Evolutionary conservation across 2,797 vertebrate genomes (phyloP), one percentile per base, ranked within the genome.

Genomic region (Lagothrix lagotricha): DNA sequence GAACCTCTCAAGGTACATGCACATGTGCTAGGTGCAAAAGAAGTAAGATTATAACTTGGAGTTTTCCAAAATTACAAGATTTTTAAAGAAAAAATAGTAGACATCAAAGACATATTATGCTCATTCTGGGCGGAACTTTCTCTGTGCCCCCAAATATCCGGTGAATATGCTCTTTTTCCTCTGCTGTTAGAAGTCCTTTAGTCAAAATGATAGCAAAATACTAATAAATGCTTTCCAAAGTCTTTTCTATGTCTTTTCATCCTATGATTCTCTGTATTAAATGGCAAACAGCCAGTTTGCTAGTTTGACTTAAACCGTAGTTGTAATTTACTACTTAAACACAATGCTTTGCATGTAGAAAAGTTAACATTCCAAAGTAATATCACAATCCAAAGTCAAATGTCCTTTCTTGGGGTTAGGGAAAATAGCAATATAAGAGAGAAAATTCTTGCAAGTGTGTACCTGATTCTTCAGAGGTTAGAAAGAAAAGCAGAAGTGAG

Each of bases 41-140:
- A 92, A 50, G 24, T 61, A 44, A 95, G 67, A n/a, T 79, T n/a
- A 64, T 28, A 92, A 75, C 82, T 58, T 87, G 30, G 41, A 79
- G 54, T 46, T 58, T 88, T 89, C 90, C 26, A 54, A 81, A 85
- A 67, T 85, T 85, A 13, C 20, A 88, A 19, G 17, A 44, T 15
- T 79, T 88, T 67, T 50, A 54, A 93, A 90, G 70, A 83, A 80
- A 84, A 88, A 87, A 88, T 73, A 79, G 46, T 44, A 96, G 33
- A 64, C 26, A 67, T 88, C 26, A 88, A 91, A 93, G 48, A 79
- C 84, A 76, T 50, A 52, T 33, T 46, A 84, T 22, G 2, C 50
- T 85, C 17, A 67, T 83, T 88, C 30, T 92, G 44, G 54, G 19
- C 46, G 9, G 72, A 70, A 64, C 39, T 93, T 80, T 82, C n/a